Base-by-base conservation (phyloP, 2,888 invertebrate genomes). In the Sarcophaga subvicina region DNA sequence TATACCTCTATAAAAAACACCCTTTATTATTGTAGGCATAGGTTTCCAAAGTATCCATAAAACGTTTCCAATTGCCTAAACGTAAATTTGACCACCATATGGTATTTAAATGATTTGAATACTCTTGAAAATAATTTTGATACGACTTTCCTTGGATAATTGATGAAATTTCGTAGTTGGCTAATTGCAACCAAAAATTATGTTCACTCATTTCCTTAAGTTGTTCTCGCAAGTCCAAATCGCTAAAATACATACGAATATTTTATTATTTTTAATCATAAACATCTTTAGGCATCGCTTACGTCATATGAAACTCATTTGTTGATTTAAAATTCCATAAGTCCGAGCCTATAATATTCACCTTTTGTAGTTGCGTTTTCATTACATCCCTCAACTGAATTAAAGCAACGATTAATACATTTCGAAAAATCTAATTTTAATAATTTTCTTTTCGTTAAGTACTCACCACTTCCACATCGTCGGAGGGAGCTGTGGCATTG, bases 51-150 rank as follows among this genome's bases (percentile, higher is more conserved):
- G 82, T 81, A 17, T 85, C 71, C 75, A 80, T 70, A 66, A 80
- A 87, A 10, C 25, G 49, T 69, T 81, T 83, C 88, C 88, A 88
- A 82, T 87, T 88, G 3, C 88, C 86, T 11, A 88, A 17, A 54
- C 88, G 88, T 37, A 86, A 64, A 67, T 88, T 84, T 14, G 49
- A 84, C 88, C 88, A 88, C 88, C 88, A 88, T 63, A 88, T 71
- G 45, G 70, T 87, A 27, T 85, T 80, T 22, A 88, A 78, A 14
- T 84, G 66, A 27, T 80, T 54, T 1, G 11, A 14, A 71, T 79
- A 88, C 73, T 77, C 82, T 4, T n/a, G 49, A 3, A 85, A 85
- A 62, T 77, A 80, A 12, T 73, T 45, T 8, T 5, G 14, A 27
- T 62, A 67, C 1, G 66, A 67, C 8, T 67, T n/a, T 5, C 76